Base-by-base conservation (phyloP, 2,888 invertebrate genomes). In the Eupithecia centaureata region DNA sequence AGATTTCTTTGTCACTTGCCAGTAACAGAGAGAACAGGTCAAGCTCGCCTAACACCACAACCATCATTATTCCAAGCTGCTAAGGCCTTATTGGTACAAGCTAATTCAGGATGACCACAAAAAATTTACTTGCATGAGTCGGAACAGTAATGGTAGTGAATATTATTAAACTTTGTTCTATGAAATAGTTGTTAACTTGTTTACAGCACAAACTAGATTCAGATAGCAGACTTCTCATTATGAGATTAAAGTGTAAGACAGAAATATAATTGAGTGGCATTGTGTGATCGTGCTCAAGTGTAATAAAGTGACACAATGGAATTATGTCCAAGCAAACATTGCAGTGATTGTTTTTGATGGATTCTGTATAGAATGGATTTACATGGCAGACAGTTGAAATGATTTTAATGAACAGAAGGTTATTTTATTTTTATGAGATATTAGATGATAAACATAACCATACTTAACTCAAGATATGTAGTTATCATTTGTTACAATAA, bases 1-100 rank as follows among this genome's bases (percentile, higher is more conserved):
- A 90, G 96, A 35, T 95, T 95, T 81, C 86, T 97, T 58, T 96
- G 96, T 80, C 94, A 95, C 76, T 86, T 96, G 76, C 96, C 96
- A 0, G 90, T 95, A 1, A 94, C 94, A 5, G 96, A 96, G 77
- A 88, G 94, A 62, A 94, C 94, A 25, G 93, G 90, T 0, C 94
- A 93, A 67, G 87, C 94, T 0, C 87, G 92, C 18, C 85, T 86
- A 35, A 83, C 90, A 1, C 89, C 91, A 13, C 92, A 89, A 74
- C 90, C 94, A 2, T 90, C 92, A 54, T 84, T 95, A 61, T 94
- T 94, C 77, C 92, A 94, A 74, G 94, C 94, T 73, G 95, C 94
- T 2, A 91, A 94, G 73, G 86, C 93, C 56, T 79, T 95, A 63
- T 83, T 95, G 35, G 85, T 94, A 86, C 93, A 94, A 80, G 85